Base-by-base conservation (phyloP, 2,113 vertebrate genomes). In the Calyptommatus sinebrachiatus region DNA sequence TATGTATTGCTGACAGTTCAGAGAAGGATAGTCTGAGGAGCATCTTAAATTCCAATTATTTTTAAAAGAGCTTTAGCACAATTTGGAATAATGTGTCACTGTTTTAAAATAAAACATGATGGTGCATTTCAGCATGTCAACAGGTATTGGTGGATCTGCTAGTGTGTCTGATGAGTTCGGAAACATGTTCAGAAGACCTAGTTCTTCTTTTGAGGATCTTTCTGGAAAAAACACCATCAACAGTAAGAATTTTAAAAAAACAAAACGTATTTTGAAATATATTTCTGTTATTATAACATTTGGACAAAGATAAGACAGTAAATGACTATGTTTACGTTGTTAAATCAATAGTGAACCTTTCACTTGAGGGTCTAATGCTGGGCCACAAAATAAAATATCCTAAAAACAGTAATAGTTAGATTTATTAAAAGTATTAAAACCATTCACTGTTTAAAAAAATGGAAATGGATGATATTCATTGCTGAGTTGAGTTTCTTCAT, bases 201-300 rank as follows among this genome's bases (percentile, higher is more conserved):
- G 92, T 95, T 76, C 95, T 98, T 84, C 92, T 99, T 89, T 92
- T 99, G 78, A 96, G 95, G 82, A 91, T 97, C 89, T 99, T 99
- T 95, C 92, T 99, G 92, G 98, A 98, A 92, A 97, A 97, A 92
- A 95, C 95, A 35, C 97, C 97, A 76, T 98, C 97, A 79, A 98
- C 94, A 20, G 98, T 99, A 96, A 94, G 61, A 65, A 26, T 20
- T 50, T 22, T 73, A 53, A 53, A 53, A 75, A 45, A 48, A 29
- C 5, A 62, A 29, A 1, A 28, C 28, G 12, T n/a, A 14, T 71
- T 14, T 50, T 57, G 14, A 57, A 57, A 57, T 57, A 57, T 2
- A 18, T 57, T 57, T 12, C 18, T 57, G 14, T 50, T 50, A 50
- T 57, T 57, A 57, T 18, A 57, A 57, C 53, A 18, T 57, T 57